Base-by-base conservation (phyloP, 2,888 invertebrate species). In the Theretra japonica region DNA sequence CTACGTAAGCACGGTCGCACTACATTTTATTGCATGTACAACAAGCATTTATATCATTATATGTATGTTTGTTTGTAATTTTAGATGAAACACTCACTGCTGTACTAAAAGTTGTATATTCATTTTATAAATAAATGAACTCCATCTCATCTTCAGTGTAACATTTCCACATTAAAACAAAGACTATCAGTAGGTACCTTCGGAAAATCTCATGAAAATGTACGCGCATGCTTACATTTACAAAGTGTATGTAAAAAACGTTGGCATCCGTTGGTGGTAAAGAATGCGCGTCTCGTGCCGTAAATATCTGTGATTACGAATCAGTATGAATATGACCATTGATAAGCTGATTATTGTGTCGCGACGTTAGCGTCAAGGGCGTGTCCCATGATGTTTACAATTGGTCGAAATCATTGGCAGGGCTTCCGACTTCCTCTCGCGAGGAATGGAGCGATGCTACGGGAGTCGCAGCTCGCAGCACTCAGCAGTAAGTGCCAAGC, bases 401-500 rank as follows among this genome's bases (percentile, higher is more conserved):
- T 76, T 79, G 65, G 71, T 70, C 33, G 56, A 53, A 50, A 72
- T 60, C 28, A 69, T 60, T 30, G 60, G 60, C 68, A 72, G 30
- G 57, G 57, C 48, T 60, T 72, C 72, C 53, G 68, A 69, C 59
- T 68, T 69, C 65, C 59, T 28, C 68, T 59, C 17, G 3, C 8
- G n/a, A 69, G 68, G 21, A 28, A 19, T 69, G 41, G 30, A 53
- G n/a, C 53, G 53, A 8, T 33, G 62, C 58, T 57, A 58, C 76
- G 73, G 75, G 73, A 77, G 72, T 72, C 65, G 59, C 70, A 73
- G 73, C 70, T 72, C 65, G 59, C 70, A 73, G 74, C 70, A 70
- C 65, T 57, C 70, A 73, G 74, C 70, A 70, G 72, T 73, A 73
- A 76, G 75, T 80, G 82, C 83, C 84, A 84, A 82, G 84, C 87